These are phyloP conservation scores for Grantiella picta DNA, from an alignment of 2,113 vertebrate species.

Conservation along the genomic window DNA sequence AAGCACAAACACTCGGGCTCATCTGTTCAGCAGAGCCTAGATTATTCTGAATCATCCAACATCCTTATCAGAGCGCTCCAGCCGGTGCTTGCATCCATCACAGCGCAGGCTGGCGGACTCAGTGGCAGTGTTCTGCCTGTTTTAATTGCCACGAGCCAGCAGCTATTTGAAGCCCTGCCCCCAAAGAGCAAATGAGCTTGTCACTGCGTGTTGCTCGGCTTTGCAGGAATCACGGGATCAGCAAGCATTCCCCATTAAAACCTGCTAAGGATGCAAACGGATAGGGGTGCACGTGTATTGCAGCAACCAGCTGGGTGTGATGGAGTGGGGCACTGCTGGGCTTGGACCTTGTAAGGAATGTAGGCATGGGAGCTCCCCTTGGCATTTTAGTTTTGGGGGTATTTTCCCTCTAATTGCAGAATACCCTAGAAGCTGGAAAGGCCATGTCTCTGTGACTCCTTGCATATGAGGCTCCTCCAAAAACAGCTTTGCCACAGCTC, in stretches of 20 bases:
- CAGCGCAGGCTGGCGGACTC: not conserved
- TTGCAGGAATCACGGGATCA: not conserved
- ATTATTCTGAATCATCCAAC: conserved; percentile 45
- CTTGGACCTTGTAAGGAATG: not conserved
- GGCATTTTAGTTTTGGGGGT: not conserved
- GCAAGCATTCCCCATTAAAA: not conserved
- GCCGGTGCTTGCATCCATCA: not conserved
- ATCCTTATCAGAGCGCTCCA: conserved; percentile 52
- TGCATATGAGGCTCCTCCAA: not conserved
- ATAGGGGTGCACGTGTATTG: accelerated
- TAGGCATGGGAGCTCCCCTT: not conserved
- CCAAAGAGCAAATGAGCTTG: conserved; percentile 15
- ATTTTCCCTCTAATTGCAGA: not conserved
- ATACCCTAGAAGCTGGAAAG: not conserved
- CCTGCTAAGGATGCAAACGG: not conserved
- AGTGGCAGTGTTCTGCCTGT: not conserved
- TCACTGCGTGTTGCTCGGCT: not conserved
- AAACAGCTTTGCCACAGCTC: not conserved
- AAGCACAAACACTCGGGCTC: not conserved
- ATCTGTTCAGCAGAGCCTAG: not conserved
- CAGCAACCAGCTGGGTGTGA: not conserved
- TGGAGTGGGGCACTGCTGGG: not conserved
- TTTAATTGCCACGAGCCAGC: conserved; percentile 33
- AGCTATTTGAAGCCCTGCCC: conserved; percentile 33
- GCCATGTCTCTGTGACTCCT: not conserved